A percentile compares a stretch with the other conserved stretches of the same genome.
These are phyloP conservation scores for Venustoraphidia nigricollis DNA, from an alignment of 2,888 invertebrate genomes.

Conservation along the genomic window DNA sequence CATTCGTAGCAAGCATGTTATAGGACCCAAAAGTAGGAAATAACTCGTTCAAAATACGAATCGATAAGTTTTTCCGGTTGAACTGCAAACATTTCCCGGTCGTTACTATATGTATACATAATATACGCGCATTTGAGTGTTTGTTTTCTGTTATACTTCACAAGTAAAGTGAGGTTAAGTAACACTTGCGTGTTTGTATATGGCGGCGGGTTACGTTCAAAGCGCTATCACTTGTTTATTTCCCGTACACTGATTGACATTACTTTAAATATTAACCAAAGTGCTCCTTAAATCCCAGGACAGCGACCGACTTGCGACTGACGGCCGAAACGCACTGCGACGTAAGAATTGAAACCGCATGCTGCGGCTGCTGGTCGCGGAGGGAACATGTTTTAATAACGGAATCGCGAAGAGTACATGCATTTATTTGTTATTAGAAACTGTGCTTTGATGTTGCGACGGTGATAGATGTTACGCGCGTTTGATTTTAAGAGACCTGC, in stretches of 20 bases:
- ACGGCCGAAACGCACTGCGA: no score
- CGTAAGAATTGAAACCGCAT: no score
- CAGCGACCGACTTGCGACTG: no score
- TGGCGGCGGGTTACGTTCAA: not conserved
- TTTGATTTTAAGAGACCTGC: not conserved
- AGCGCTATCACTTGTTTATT: conserved; percentile 4
- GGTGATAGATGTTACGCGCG: conserved; percentile 1
- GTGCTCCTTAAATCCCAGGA: conserved; percentile 4
- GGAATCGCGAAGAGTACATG: no score
- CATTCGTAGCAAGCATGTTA: no score
- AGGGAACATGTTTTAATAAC: no score
- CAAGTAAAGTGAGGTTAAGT: conserved; percentile 7
- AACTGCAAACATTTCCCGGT: no score
- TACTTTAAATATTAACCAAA: conserved; percentile 8
- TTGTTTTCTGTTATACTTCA: conserved; percentile 6
- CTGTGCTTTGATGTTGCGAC: conserved; percentile 1
- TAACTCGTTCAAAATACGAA: no score
- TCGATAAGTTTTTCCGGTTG: no score
- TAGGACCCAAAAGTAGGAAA: no score
- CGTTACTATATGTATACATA: no score
- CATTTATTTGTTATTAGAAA: conserved; percentile 1
- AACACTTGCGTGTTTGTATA: not conserved
- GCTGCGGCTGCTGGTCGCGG: no score
- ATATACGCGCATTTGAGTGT: not conserved
- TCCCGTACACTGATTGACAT: conserved; percentile 6